Base-by-base conservation (phyloP, 2,113 vertebrate genomes). In the Zosterops lateralis region DNA sequence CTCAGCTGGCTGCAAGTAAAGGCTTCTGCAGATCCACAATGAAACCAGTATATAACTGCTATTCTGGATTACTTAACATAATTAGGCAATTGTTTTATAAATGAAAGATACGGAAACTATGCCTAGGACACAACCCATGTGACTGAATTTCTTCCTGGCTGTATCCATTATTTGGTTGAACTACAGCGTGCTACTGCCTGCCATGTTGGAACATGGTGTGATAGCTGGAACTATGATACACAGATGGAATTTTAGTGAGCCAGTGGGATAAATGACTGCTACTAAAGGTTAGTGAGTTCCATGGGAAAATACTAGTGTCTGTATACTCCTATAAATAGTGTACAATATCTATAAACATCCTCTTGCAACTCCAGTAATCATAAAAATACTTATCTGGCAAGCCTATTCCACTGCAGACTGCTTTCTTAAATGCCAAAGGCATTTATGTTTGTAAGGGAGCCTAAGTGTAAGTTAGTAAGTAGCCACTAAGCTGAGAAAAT, bases 301-400 rank as follows among this genome's bases (percentile, higher is more conserved):
- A 38, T 64, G 72, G 64, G 78, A 90, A 94, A 90, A 51, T 79
- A 20, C 31, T 48, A 45, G 19, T 74, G 78, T 44, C 54, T 72
- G 11, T 10, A 7, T 6, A 9, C 26, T 62, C 40, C 68, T 44
- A 67, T 56, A 87, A 79, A 85, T 76, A 76, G 81, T 77, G 77
- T 80, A 91, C 51, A 80, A 7, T 22, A 34, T 58, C 57, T 91
- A 71, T 83, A 95, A 97, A 95, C 89, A 91, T 75, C 47, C 57
- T 94, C 68, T 79, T 92, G 67, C 80, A 94, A 85, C 32, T 82
- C 42, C 83, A 79, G 87, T 62, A 91, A 74, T 89, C 4, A 42
- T 62, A 76, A 93, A 81, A 91, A 72, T 58, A 84, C 1, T 0
- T 84, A 38, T 36, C 50, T 85, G 67, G 58, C 91, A 79, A 89